Evolutionary conservation across 2,113 vertebrate species (phyloP).

Genomic region (Rhegmatorhina hoffmannsi): DNA sequence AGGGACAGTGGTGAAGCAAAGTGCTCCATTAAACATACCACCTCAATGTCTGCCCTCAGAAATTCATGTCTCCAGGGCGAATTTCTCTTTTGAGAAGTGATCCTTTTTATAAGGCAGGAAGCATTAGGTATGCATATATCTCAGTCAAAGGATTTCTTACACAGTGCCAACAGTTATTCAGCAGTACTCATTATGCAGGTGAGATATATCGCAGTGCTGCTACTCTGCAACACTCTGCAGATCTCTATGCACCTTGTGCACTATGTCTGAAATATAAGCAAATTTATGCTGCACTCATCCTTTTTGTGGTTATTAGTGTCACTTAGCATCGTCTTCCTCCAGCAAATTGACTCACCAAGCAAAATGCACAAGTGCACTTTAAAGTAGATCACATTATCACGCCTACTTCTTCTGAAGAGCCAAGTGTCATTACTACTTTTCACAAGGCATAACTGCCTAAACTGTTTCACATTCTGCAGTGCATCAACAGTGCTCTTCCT

Average conservation of each 20-base stretch:
- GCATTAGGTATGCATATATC: conserved; percentile 25
- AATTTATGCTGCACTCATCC: conserved; percentile 67
- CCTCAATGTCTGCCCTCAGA: neutral
- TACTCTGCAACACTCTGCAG: conserved; percentile 62
- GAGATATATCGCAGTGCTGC: conserved; percentile 40
- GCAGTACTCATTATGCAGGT: conserved; percentile 66
- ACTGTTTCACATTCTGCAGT: conserved; percentile 51
- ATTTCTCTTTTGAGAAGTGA: conserved; percentile 10
- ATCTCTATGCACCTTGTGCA: conserved; percentile 54
- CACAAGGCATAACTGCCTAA: conserved; percentile 58
- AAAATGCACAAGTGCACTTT: conserved; percentile 61
- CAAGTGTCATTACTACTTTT: conserved; percentile 60
- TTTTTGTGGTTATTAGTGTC: conserved; percentile 68
- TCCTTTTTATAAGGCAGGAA: conserved; percentile 22
- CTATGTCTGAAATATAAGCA: conserved; percentile 52
- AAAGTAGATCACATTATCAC: conserved; percentile 55
- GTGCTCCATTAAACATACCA: neutral
- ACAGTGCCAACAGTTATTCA: conserved; percentile 49
- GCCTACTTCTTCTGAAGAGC: conserved; percentile 47
- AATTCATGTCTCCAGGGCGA: neutral
- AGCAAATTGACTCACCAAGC: conserved; percentile 63
- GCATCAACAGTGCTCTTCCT: conserved; percentile 44
- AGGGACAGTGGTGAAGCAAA: neutral
- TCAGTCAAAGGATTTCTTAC: conserved; percentile 33
- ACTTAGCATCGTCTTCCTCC: conserved; percentile 65